Evolutionary conservation across 2,797 vertebrate genomes (phyloP).

Genomic region (Neoniphon sammara): DNA sequence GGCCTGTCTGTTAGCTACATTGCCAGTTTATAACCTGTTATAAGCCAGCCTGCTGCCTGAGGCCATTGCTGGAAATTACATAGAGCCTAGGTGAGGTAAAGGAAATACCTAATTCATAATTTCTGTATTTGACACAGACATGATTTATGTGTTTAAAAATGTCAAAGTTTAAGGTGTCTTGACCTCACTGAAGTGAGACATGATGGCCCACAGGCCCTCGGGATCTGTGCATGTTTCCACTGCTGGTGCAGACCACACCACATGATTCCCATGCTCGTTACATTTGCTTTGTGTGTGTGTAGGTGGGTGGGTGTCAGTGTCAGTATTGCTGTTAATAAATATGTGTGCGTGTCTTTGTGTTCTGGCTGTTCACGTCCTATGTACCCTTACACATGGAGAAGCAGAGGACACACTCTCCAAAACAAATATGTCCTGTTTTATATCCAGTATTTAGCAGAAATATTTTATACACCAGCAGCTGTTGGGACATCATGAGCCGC

Average conservation of each 20-base stretch:
- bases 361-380: background rate
- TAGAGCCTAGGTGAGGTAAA: slow-evolving; percentile 29
- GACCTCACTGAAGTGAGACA: slow-evolving; percentile 77
- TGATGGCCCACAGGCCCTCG: slow-evolving; percentile 73
- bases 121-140: slow-evolving; percentile 62
- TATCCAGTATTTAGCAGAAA: background rate
- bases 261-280: slow-evolving; percentile 65
- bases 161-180: slow-evolving; percentile 69
- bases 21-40: slow-evolving; percentile 5
- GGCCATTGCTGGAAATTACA: slow-evolving; percentile 33
- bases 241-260: slow-evolving; percentile 74
- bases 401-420: background rate
- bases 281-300: slow-evolving; percentile 34
- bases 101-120: slow-evolving; percentile 67
- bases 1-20: slow-evolving; percentile 26
- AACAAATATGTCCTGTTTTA: background rate
- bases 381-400: background rate
- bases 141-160: slow-evolving; percentile 71
- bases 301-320: slow-evolving; percentile 48
- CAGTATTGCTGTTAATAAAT: slow-evolving; percentile 15
- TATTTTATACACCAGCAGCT: background rate
- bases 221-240: slow-evolving; percentile 54
- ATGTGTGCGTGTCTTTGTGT: slow-evolving; percentile 19
- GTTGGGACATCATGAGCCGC: slow-evolving; percentile 1
- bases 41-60: slow-evolving; percentile 1